phyloP scores from a whole-genome alignment of 2,113 vertebrate species.

The Hemibagrus wyckioides region DNA sequence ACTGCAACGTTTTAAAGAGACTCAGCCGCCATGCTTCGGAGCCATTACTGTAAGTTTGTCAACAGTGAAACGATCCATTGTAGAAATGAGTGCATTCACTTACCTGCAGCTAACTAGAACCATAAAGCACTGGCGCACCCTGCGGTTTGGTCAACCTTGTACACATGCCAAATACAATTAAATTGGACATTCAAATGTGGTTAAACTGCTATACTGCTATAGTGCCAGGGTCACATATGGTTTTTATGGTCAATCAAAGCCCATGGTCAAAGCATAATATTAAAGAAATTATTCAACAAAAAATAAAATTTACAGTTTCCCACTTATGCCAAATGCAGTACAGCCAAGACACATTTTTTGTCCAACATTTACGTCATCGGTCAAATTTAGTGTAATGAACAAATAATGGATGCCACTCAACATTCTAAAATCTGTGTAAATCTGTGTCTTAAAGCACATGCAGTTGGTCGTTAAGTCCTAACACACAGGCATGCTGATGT shows the following conservation, averaged over 20 bases:
- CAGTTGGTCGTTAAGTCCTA: background rate
- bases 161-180: conserved; percentile 18
- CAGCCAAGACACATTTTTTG: background rate
- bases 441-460: background rate
- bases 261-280: background rate
- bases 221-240: conserved; percentile 10
- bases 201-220: conserved; percentile 16
- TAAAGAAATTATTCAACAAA: conserved; percentile 14
- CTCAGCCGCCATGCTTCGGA: background rate
- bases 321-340: background rate
- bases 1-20: background rate
- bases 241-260: conserved; percentile 34
- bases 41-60: conserved; percentile 28
- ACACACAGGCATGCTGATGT: background rate
- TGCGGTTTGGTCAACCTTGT: conserved; percentile 36
- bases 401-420: background rate
- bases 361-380: background rate
- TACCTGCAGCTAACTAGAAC: conserved; percentile 1
- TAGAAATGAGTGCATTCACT: background rate
- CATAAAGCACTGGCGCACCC: conserved; percentile 13
- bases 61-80: conserved; percentile 15
- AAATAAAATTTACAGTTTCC: conserved; percentile 12
- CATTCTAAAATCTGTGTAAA: background rate
- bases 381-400: conserved; percentile 1
- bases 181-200: conserved; percentile 19